Conservation (phyloP, 2,797 vertebrate genomes). For the Trachops cirrhosus region DNA sequence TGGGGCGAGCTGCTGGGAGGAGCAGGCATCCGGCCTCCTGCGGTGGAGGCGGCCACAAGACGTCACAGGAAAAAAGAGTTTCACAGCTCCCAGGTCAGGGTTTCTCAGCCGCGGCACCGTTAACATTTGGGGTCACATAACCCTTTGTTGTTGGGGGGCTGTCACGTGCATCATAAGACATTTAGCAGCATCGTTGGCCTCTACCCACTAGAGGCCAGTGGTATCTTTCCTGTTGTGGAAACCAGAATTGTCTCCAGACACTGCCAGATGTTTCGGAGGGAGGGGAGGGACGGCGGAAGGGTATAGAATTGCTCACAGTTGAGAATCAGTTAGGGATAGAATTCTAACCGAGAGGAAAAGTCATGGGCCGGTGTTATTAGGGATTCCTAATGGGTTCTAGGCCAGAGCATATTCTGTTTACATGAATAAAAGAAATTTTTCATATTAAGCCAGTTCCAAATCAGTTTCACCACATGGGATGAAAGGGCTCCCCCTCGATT, state of each 20-base stretch:
- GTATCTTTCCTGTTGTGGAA: neutral
- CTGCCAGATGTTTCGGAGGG: neutral
- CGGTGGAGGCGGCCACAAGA: neutral
- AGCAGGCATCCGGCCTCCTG: neutral
- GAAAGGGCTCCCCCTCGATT: neutral
- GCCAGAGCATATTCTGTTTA: neutral
- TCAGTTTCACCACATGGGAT: neutral
- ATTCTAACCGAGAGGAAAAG: neutral
- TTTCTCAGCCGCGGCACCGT: rapidly evolving
- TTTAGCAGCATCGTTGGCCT: neutral
- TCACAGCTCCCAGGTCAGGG: neutral
- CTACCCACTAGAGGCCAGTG: neutral
- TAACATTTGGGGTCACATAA: neutral
- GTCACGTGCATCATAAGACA: neutral
- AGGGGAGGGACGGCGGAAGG: rapidly evolving
- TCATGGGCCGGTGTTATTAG: neutral
- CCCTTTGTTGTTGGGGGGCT: neutral
- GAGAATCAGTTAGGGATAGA: neutral
- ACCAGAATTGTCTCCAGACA: neutral
- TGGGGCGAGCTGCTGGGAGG: neutral
- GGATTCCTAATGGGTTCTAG: neutral
- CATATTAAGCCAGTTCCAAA: neutral
- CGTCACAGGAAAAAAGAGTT: neutral
- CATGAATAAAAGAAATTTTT: neutral
- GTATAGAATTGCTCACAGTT: neutral